Conservation (phyloP, 2,888 invertebrate species). For the Lepidochrysops patricia region DNA sequence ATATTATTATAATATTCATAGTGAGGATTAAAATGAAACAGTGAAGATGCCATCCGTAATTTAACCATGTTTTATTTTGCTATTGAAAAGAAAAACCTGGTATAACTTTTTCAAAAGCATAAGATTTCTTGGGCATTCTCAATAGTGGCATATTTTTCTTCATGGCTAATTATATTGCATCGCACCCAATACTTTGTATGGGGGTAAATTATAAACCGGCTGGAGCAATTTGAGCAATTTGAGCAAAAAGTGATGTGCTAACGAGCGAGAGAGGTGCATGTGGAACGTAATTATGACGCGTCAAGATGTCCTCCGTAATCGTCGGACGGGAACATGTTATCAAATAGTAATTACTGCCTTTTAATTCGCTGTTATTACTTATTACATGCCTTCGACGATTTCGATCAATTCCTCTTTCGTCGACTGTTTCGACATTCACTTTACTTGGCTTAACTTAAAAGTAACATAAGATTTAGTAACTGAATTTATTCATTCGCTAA, state of each 20-base stretch:
- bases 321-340: slow-evolving; percentile 14
- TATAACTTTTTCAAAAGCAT: no score
- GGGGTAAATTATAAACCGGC: slow-evolving; percentile 9
- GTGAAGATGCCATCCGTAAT: no score
- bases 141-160: neutral
- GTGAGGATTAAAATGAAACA: no score
- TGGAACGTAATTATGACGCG: slow-evolving; percentile 22
- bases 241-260: slow-evolving; percentile 18
- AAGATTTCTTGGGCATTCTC: neutral
- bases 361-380: neutral
- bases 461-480: no score
- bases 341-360: slow-evolving; percentile 15
- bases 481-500: no score
- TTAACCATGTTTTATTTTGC: no score
- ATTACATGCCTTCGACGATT: neutral
- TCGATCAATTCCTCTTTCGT: neutral
- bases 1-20: no score
- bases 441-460: no score
- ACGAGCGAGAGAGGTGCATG: slow-evolving; percentile 17
- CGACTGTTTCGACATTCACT: neutral
- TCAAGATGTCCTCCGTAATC: slow-evolving; percentile 18
- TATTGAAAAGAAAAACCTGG: no score
- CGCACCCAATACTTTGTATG: slow-evolving; percentile 2
- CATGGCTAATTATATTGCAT: neutral
- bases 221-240: slow-evolving; percentile 11